Base-by-base conservation (phyloP, 2,888 invertebrate genomes). In the Nezara viridula region DNA sequence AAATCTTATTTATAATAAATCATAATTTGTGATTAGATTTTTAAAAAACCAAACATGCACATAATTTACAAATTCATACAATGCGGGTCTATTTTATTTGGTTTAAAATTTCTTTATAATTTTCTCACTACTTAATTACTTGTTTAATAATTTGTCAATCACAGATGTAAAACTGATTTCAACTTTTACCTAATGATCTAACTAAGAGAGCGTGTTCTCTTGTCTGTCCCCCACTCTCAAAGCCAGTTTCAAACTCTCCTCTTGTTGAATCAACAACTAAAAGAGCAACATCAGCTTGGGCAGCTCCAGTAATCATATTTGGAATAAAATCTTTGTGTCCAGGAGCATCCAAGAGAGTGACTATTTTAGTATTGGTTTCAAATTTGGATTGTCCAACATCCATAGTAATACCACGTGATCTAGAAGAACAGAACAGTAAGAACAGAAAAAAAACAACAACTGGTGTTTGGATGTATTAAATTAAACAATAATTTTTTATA, bases 241-340 rank as follows among this genome's bases (percentile, higher is more conserved):
- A 99, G 2, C 99, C 99, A 77, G 99, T 98, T 93, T 99, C 99
- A 93, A 99, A 99, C 94, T 99, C 99, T 44, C 99, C 99, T 91
- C 96, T 94, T 0, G 97, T 97, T 0, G 99, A 98, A 94, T 99
- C 99, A 0, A 99, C 97, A 0, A 99, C 99, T 40, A 99, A 93
- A 52, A 99, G 94, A 24, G 98, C 99, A 0, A 98, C 99, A 94
- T 99, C 99, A 4, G 99, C 99, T 93, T 99, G 99, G 0, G 98
- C 97, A 3, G 99, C 98, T 27, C 99, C 99, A 24, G 97, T 97
- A 91, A 99, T 99, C 99, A 99, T 99, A 92, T 99, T 99, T 3
- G 99, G 99, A 92, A 99, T 99, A 92, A 99, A 99, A 93, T 99
- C 99, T 92, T 98, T 98, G 93, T 99, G 99, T 0, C 99, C 99